Conservation (phyloP, 2,797 vertebrate genomes). For the Sarcoramphus papa region DNA sequence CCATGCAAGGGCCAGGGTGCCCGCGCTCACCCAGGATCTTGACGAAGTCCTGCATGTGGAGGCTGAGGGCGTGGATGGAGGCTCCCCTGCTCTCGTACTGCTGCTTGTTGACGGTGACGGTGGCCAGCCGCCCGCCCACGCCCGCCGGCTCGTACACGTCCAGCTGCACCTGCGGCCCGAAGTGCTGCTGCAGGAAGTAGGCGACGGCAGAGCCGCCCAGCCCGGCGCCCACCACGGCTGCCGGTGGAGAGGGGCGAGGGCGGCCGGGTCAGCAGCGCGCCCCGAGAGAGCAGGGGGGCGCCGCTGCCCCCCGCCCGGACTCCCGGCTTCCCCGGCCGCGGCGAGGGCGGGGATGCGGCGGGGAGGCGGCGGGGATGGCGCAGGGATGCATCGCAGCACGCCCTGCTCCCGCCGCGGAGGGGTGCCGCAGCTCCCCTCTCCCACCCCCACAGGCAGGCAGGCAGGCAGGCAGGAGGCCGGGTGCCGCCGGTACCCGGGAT, state of each 20-base stretch:
- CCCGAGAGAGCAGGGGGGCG: background rate
- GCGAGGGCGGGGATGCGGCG: too few relatives aligned
- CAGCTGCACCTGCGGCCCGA: slow-evolving; percentile 90
- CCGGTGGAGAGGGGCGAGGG: background rate
- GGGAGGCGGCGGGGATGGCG: background rate
- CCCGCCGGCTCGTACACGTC: slow-evolving; percentile 89
- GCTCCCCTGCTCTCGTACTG: slow-evolving; percentile 92
- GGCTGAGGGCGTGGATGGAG: slow-evolving; percentile 92
- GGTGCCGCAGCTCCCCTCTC: background rate
- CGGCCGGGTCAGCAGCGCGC: background rate
- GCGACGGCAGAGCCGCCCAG: slow-evolving; percentile 91
- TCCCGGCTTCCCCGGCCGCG: background rate
- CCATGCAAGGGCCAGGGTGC: fast-evolving
- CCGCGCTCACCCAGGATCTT: slow-evolving; percentile 86
- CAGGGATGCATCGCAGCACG: background rate
- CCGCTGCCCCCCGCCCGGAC: background rate
- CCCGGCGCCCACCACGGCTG: slow-evolving; percentile 92
- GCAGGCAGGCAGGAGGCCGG: background rate
- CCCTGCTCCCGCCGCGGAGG: background rate
- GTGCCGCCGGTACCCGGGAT: background rate
- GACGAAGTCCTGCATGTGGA: slow-evolving; percentile 97
- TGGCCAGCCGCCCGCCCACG: slow-evolving; percentile 90
- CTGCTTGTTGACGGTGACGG: slow-evolving; percentile 90
- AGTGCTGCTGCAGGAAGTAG: slow-evolving; percentile 93
- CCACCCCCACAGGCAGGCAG: background rate